phyloP scores from a whole-genome alignment of 2,113 vertebrate species.

The Gambusia affinis region DNA sequence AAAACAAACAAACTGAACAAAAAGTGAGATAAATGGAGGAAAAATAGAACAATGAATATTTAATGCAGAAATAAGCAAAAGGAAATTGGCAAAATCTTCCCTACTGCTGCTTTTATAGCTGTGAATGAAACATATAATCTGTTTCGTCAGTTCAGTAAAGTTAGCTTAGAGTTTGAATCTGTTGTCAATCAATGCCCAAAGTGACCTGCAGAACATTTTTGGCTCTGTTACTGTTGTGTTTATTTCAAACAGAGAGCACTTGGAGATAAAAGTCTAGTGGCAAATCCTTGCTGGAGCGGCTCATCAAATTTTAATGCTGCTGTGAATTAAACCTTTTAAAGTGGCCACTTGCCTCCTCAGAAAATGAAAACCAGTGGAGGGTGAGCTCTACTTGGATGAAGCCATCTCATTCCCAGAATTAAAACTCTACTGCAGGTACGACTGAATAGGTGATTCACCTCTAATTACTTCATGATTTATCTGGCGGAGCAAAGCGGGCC shows the following conservation, averaged over 20 bases:
- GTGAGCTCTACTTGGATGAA: neutral
- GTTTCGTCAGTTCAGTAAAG: too few species aligned
- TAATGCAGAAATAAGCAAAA: neutral
- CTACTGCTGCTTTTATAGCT: too few species aligned
- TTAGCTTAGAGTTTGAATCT: neutral
- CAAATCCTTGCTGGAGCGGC: neutral
- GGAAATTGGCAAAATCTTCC: neutral
- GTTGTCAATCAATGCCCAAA: too few species aligned
- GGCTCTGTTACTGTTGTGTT: neutral
- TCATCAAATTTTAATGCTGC: conserved; percentile 28
- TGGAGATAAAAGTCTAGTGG: conserved; percentile 13
- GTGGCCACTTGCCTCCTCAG: neutral
- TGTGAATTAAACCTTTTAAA: conserved; percentile 36
- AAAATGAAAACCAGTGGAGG: neutral
- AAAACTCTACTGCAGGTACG: neutral
- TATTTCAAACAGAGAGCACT: neutral
- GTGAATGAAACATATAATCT: too few species aligned
- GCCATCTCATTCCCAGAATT: neutral
- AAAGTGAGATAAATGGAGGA: neutral
- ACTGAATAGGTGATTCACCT: neutral
- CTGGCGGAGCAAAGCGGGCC: neutral
- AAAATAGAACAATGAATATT: neutral
- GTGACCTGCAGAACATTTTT: neutral
- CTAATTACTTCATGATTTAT: neutral
- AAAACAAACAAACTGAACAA: neutral